These are phyloP conservation scores for Cinara cedri DNA, from an alignment of 2,888 invertebrate species.

Conservation along the genomic window DNA sequence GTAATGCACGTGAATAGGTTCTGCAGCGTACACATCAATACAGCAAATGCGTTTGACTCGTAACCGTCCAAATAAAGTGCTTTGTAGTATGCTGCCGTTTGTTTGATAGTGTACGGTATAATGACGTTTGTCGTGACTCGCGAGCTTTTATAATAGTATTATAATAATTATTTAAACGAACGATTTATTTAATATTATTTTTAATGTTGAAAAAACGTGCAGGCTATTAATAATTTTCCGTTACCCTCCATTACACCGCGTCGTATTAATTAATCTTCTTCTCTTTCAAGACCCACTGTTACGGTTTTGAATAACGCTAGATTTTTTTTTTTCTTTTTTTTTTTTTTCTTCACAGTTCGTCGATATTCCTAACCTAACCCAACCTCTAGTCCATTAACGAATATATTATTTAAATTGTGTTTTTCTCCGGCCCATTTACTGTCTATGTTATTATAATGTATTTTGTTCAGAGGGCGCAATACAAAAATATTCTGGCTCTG, in stretches of 20 bases:
- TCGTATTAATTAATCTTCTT: slow-evolving; percentile 10
- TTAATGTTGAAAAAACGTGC: not conserved
- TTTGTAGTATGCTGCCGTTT: no score
- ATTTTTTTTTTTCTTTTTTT: not conserved
- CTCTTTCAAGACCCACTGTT: slow-evolving; percentile 11
- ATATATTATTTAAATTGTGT: not conserved
- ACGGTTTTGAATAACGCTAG: not conserved
- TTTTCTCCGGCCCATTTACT: not conserved
- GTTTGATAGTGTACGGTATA: no score
- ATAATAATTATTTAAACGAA: not conserved
- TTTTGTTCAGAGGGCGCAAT: no score
- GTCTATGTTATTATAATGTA: not conserved
- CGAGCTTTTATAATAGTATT: not conserved
- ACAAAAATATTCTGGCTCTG: no score
- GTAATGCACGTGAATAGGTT: no score
- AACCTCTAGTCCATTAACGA: slow-evolving; percentile 27
- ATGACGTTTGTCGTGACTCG: not conserved
- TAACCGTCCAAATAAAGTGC: no score
- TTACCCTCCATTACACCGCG: not conserved
- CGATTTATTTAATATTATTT: not conserved
- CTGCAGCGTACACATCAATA: no score
- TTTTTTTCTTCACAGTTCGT: not conserved
- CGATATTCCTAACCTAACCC: slow-evolving; percentile 22
- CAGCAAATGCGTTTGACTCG: no score
- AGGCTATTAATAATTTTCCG: slow-evolving; percentile 7